Conservation (phyloP, 2,113 vertebrate genomes). For the Pituophis catenifer region DNA sequence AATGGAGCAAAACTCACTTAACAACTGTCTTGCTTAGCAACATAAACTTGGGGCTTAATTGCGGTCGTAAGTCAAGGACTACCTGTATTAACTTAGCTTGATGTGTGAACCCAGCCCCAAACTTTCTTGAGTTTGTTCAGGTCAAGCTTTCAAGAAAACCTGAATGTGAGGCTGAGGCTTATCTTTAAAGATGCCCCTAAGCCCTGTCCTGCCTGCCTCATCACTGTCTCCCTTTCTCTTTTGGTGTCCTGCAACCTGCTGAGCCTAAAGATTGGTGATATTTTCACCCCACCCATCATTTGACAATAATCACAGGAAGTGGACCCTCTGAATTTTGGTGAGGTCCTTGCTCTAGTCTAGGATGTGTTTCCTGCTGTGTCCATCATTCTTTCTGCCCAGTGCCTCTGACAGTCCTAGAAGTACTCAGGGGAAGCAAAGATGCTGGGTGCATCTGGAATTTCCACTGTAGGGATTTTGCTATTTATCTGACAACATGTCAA, state of each 20-base stretch:
- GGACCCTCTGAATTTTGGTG: neutral
- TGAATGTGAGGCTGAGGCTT: neutral
- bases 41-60: neutral
- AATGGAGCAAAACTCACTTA: neutral
- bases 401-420: neutral
- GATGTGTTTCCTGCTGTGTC: neutral
- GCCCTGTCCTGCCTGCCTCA: neutral
- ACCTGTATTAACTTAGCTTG: neutral
- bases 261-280: neutral
- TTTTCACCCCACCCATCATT: neutral
- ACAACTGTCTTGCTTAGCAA: neutral
- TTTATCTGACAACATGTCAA: neutral
- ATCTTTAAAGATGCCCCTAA: neutral
- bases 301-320: neutral
- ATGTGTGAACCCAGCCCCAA: neutral
- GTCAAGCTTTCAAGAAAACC: neutral
- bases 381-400: neutral
- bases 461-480: neutral
- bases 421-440: neutral
- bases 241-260: neutral
- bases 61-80: neutral
- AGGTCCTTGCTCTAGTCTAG: neutral
- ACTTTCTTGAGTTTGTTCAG: neutral
- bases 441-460: neutral
- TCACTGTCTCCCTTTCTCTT: neutral